Evolutionary conservation across 2,888 invertebrate genomes (phyloP).

Genomic region (Clanis bilineata): DNA sequence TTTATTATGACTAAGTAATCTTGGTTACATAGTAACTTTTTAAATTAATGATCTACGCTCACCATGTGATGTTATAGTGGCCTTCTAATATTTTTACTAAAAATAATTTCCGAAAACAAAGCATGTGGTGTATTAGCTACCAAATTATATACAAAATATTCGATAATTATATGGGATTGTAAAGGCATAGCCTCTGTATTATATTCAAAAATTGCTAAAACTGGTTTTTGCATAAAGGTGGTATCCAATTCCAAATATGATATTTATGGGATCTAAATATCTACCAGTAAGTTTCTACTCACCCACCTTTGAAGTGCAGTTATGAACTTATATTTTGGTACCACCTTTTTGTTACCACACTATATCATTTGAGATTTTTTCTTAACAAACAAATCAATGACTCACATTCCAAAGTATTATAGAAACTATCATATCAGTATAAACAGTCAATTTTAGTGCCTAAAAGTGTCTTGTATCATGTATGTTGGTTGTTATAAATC

Average conservation of each 20-base stretch:
- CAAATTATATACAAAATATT: neutral
- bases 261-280: too few species aligned
- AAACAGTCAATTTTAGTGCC: neutral
- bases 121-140: too few species aligned
- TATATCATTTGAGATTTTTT: too few species aligned
- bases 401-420: neutral
- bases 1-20: neutral
- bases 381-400: neutral
- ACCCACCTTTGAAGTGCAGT: too few species aligned
- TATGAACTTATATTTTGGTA: too few species aligned
- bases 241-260: too few species aligned
- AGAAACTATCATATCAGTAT: neutral
- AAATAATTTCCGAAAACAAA: neutral
- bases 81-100: neutral
- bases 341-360: too few species aligned
- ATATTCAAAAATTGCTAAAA: too few species aligned
- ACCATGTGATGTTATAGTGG: neutral
- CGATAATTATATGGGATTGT: too few species aligned
- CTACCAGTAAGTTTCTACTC: too few species aligned
- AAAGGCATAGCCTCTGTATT: too few species aligned
- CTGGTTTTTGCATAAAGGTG: too few species aligned
- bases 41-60: neutral
- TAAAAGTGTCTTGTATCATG: neutral
- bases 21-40: conserved; percentile 1
- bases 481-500: neutral